Evolutionary conservation across 2,888 invertebrate species (phyloP), one percentile per base, ranked within the genome.

Genomic region (Hirtodrosophila histrioides): DNA sequence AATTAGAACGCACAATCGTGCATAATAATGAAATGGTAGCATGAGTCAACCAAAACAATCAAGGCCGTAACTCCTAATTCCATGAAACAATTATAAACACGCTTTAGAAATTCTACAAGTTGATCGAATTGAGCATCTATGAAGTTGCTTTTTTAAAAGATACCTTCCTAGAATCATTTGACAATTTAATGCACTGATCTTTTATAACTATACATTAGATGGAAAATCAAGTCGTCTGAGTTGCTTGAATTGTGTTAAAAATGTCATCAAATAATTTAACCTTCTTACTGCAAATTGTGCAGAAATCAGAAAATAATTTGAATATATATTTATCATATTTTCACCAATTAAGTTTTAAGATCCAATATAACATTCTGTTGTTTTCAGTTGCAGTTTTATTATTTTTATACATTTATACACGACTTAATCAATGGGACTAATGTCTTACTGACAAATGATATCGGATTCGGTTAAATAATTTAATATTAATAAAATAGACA

Each of bases 1-100:
- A 82, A 80, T 80, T 80, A 73, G 70, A 79, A 53, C 69, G 68
- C 60, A 77, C 75, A 79, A 79, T 77, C 72, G 67, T 77, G 75
- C 82, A 82, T 80, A 77, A 79, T 78, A 73, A 68, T 78, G 62
- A 62, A 70, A 79, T 64, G 60, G 67, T 64, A 57, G 73, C 58
- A 69, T 80, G 80, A 82, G 46, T 72, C 60, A 63, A 67, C 69
- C 72, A 62, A 82, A 77, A 75, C 40, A 57, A 8, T 49, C 54
- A 61, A 57, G 69, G 49, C 48, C 48, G 4, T 11, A 55, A 65
- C 60, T 37, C 44, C 44, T 41, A 65, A 44, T 80, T 82, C 83
- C 67, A 49, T 63, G 79, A 75, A 82, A 66, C 46, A 46, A 45
- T 49, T 58, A 55, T 27, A 56, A 36, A 49, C 36, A 50, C 40